These are phyloP conservation scores for Pitangus sulphuratus DNA, from an alignment of 2,797 vertebrate genomes.

Conservation along the genomic window DNA sequence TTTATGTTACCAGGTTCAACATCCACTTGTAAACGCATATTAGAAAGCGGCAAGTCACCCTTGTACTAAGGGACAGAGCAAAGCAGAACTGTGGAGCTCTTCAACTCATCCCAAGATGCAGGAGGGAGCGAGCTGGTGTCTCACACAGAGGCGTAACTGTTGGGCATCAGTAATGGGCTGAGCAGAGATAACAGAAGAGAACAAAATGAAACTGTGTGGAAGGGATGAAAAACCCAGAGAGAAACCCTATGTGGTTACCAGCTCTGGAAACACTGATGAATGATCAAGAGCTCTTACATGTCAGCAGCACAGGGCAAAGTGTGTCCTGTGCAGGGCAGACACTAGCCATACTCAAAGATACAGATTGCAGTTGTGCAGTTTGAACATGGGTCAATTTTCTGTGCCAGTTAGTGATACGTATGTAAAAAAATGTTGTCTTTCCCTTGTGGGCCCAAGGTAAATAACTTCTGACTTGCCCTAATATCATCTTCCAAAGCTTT, in stretches of 20 bases:
- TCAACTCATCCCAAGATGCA: neutral
- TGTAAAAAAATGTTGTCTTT: neutral
- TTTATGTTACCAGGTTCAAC: neutral
- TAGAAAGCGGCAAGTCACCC: neutral
- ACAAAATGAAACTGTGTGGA: neutral
- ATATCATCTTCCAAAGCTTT: neutral
- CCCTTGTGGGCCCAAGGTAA: neutral
- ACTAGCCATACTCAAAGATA: neutral
- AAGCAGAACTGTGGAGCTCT: neutral
- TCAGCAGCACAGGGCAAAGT: neutral
- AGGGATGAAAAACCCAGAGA: neutral
- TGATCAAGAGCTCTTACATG: neutral
- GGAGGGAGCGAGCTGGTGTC: neutral
- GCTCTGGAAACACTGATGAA: neutral
- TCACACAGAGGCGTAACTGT: accelerated
- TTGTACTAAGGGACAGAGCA: neutral
- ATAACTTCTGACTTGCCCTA: neutral
- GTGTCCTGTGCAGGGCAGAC: accelerated
- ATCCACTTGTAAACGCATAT: neutral
- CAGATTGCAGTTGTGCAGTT: accelerated
- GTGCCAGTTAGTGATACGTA: neutral
- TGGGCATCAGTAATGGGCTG: neutral
- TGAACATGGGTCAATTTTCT: accelerated
- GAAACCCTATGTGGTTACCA: neutral
- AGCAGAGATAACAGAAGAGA: neutral